Conservation (phyloP, 2,113 vertebrate genomes). For the Zosterops lateralis region DNA sequence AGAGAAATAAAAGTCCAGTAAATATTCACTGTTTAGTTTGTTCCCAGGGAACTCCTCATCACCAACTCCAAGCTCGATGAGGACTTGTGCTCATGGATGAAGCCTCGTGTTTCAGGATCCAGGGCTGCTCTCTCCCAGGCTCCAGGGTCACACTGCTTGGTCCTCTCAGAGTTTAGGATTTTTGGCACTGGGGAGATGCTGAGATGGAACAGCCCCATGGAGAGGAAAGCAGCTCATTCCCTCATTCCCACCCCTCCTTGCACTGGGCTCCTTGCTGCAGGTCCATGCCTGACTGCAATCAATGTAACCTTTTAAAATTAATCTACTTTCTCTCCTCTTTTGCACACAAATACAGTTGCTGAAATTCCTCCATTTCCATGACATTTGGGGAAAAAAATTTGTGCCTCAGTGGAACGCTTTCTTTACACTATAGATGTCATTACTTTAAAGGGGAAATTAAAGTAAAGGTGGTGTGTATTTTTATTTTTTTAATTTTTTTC, state of each 20-base stretch:
- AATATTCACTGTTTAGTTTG: not conserved
- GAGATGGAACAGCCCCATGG: not conserved
- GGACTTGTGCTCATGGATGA: fast-evolving
- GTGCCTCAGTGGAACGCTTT: not conserved
- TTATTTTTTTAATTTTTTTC: not conserved
- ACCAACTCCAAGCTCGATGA: fast-evolving
- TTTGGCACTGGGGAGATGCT: not conserved
- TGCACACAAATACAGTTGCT: conserved; percentile 16
- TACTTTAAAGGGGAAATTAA: not conserved
- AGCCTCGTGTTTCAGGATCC: not conserved
- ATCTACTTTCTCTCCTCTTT: conserved; percentile 49
- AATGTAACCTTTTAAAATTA: conserved; percentile 64
- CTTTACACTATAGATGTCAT: not conserved
- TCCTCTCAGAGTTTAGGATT: not conserved
- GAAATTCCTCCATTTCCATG: not conserved
- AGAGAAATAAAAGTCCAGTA: not conserved
- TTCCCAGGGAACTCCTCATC: not conserved
- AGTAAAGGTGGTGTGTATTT: not conserved
- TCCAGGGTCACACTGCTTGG: fast-evolving
- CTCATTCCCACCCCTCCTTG: not conserved
- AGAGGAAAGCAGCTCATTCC: not conserved
- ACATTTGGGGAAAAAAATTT: not conserved
- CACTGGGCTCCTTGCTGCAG: conserved; percentile 28
- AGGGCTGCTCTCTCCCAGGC: not conserved
- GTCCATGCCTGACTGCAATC: conserved; percentile 46